Base-by-base conservation (phyloP, 2,888 invertebrate species). In the Leucania comma region DNA sequence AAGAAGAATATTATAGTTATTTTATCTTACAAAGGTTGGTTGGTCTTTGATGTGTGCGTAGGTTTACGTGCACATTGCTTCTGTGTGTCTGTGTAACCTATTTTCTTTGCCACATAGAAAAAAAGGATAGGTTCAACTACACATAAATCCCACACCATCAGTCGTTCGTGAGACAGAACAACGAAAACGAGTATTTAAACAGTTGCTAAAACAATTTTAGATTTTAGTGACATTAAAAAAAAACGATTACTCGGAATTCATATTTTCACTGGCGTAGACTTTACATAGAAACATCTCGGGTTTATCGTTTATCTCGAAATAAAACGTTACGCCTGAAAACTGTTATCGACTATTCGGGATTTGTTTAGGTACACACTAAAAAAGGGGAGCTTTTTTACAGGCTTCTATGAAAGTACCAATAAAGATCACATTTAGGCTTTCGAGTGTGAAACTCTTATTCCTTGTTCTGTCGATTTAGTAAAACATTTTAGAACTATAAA, bases 301-400 rank as follows among this genome's bases (percentile, higher is more conserved):
- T 56, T 75, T 56, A 65, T 66, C 10, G 66, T n/a, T 24, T 42
- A 42, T 42, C 42, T 42, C 42, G 17, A 8, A 32, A 75, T 56
- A 57, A 75, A 66, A 42, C 32, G 12, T 22, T 26, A 32, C 38
- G n/a, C 38, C 14, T 65, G 29, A 75, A 56, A 65, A 75, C 48
- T 22, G 56, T 50, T 65, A 50, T 24, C 50, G 66, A 56, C 48
- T 64, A 32, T 65, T 56, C 32, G 8, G 75, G 56, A 75, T 57
- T 66, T 66, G 22, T 65, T 35, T 22, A 50, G 29, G 42, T 75
- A 53, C 65, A 22, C 51, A 75, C 32, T 51, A 14, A 66, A 66
- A n/a, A 58, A 35, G 9, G 17, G 26, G 26, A 46, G 26, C 22
- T 46, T 46, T 75, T 66, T 24, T 22, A 57, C 22, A 38, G 24